Base-by-base conservation (phyloP, 2,888 invertebrate genomes). In the Vesta saturnalis region DNA sequence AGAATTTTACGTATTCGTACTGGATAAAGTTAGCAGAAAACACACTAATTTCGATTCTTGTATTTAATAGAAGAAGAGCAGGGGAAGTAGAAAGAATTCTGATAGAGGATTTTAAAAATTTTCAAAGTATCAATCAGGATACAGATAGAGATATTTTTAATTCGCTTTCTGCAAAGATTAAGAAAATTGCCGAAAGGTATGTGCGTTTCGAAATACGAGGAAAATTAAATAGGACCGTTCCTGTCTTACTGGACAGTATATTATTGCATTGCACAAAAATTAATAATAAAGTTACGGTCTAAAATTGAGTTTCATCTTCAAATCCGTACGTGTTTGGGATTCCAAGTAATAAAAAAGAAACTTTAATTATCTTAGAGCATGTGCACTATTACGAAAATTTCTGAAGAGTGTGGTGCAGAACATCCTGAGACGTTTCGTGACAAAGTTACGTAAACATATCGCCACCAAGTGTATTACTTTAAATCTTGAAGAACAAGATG, bases 1-100 rank as follows among this genome's bases (percentile, higher is more conserved):
- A 30, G 4, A 30, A 30, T 6, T 30, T 6, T 10, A 30, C 30
- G 10, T 30, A 30, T 10, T 4, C 47, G 15, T 21, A 3, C n/a
- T 60, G 60, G 49, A 16, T 21, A 16, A 30, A 4, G 12, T 49
- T 60, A 47, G 19, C 52, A 22, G 47, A 60, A 49, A 14, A 23
- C 15, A 16, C 49, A 49, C 22, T 60, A 22, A 49, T 49, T n/a
- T 60, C 43, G 12, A 5, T 60, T 22, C 60, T 39, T 19, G n/a
- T 56, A 46, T 43, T 63, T 21, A 63, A 63, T 43, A 8, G 63
- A 3, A 15, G 63, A 15, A n/a, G 56, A 46, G 35, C 56, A 18
- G 63, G 63, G n/a, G 63, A 63, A 63, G 39, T 63, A 21, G 63
- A 55, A 21, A 54, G 56, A 55, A 43, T 63, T 4, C 19, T 56